Percentiles rank a stretch among this genome's conserved stretches.
Conservation (phyloP, 2,113 vertebrate genomes). For the Regulus satrapa region DNA sequence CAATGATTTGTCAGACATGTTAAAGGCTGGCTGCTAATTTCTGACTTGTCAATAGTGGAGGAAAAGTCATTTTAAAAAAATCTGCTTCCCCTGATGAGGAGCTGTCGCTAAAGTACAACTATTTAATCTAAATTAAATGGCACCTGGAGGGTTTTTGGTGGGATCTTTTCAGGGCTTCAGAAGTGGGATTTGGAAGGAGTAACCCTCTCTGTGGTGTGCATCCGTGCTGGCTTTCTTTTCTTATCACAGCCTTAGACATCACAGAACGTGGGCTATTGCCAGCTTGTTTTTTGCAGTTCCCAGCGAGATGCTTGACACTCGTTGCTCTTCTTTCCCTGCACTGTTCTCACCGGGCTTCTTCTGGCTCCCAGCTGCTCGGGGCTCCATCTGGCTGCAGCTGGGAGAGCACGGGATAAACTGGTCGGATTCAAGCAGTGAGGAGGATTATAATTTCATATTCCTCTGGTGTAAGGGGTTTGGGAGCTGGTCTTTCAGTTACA, state of each 20-base stretch:
- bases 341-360: background rate
- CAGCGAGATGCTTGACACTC: fast-evolving
- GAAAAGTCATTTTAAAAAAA: background rate
- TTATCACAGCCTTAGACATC: fast-evolving
- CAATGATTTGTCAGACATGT: background rate
- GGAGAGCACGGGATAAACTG: background rate
- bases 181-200: background rate
- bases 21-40: background rate
- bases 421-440: background rate
- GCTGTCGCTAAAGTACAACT: background rate
- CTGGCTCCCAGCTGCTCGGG: background rate
- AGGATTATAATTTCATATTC: background rate
- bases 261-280: fast-evolving
- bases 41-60: background rate
- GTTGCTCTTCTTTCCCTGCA: fast-evolving
- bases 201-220: background rate
- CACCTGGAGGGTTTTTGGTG: background rate
- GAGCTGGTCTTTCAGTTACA: background rate
- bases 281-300: background rate
- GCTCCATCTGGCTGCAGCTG: background rate
- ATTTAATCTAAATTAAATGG: background rate
- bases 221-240: background rate
- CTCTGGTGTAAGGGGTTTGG: background rate
- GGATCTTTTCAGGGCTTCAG: background rate
- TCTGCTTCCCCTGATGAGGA: background rate